Evolutionary conservation across 2,113 vertebrate species (phyloP), one percentile per base, ranked within the genome.

Genomic region (Thryonomys swinderianus): DNA sequence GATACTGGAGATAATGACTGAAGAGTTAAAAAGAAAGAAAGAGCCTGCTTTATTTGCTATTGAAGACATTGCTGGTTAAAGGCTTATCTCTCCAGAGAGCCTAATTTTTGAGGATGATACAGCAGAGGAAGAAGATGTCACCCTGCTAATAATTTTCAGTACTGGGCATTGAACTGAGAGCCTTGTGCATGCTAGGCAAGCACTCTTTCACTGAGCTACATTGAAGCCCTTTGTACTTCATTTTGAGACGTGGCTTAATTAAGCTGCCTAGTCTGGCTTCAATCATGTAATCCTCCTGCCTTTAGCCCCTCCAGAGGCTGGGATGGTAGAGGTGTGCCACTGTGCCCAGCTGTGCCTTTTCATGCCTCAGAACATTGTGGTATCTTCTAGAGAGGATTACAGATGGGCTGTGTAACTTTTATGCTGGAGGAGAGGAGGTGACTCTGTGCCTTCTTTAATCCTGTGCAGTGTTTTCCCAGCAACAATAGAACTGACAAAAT

Each of bases 401-500:
- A 85, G 76, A 27, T 17, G 48, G 67, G 64, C 32, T 0, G 0
- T n/a, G 74, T 23, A 96, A 66, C 48, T 96, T 96, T 45, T 83
- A 25, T 30, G 64, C 7, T 92, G 45, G 30, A 80, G 37, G 95
- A 93, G 10, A 69, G 32, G n/a, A 59, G 71, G 34, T 32, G 48
- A 25, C 23, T 85, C 11, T 34, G 83, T 90, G 53, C 57, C 69
- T 90, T 8, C 85, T 95, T 93, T 51, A 87, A 2, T 83, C 74
- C 48, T 84, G 66, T 81, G 91, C 7, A 34, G n/a, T 90, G 93
- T 93, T 94, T 85, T 87, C 73, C 80, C 45, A 67, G 74, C 27
- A 79, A 81, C n/a, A 94, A 83, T 32, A 74, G 67, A 96, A 96
- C 79, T 90, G 55, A 94, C 74, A 89, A 59, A 96, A 93, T 93